These are phyloP conservation scores for Gallinago paraguaiae DNA, from an alignment of 2,113 vertebrate genomes.

Conservation along the genomic window DNA sequence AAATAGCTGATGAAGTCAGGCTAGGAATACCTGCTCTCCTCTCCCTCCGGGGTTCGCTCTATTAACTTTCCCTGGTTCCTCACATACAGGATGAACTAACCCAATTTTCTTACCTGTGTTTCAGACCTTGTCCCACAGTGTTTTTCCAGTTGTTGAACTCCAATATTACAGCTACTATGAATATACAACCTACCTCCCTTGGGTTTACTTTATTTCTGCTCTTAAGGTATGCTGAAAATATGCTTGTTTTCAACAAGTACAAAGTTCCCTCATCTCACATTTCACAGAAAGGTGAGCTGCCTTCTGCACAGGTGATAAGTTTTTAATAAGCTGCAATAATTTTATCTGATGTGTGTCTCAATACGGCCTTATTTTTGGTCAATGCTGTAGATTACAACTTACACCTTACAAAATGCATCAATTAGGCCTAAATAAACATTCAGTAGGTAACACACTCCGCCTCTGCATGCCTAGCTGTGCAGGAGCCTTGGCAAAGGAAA, in stretches of 20 bases:
- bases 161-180: background rate
- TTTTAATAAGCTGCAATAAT: constrained; percentile 26
- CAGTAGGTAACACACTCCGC: rapidly evolving
- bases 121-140: background rate
- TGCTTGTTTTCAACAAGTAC: background rate
- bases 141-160: background rate
- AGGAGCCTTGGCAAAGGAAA: background rate
- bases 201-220: background rate
- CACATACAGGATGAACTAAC: background rate
- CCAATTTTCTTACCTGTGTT: background rate
- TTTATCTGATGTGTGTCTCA: background rate
- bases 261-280: background rate
- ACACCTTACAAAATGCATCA: background rate
- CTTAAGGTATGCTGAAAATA: background rate
- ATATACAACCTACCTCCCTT: background rate
- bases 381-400: background rate
- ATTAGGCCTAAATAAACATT: background rate
- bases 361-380: background rate
- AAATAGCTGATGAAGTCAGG: background rate
- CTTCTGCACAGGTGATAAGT: background rate
- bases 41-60: rapidly evolving
- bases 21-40: background rate
- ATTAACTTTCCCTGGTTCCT: background rate
- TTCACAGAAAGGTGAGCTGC: background rate
- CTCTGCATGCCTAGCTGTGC: background rate